Evolutionary conservation across 2,888 invertebrate species (phyloP).

Genomic region (Aporophyla lueneburgensis): DNA sequence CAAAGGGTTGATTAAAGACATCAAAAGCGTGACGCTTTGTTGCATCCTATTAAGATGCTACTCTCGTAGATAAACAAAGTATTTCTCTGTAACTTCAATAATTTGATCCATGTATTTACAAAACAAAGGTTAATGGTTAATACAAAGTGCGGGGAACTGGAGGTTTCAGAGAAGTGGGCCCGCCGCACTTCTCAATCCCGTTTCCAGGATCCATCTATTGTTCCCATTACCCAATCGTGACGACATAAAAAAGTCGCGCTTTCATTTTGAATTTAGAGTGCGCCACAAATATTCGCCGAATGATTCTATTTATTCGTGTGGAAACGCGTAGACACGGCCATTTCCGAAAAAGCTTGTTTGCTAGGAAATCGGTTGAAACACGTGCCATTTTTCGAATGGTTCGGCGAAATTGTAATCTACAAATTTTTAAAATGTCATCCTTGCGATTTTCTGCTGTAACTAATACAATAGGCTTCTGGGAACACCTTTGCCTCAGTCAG

Average conservation of each 20-base stretch:
- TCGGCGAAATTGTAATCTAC: conserved; percentile 3
- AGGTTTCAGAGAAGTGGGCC: conserved; percentile 21
- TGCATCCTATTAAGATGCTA: conserved; percentile 65
- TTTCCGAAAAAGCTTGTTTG: conserved; percentile 52
- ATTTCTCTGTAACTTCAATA: conserved; percentile 53
- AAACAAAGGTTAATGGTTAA: conserved; percentile 49
- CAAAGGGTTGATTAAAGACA: conserved; percentile 69
- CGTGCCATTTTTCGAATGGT: conserved; percentile 21
- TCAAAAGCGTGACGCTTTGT: conserved; percentile 64
- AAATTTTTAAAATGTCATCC: conserved; percentile 11
- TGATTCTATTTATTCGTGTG: conserved; percentile 51
- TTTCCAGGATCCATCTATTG: conserved; percentile 30
- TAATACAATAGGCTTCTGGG: neutral
- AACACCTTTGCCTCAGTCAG: neutral
- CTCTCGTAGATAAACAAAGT: conserved; percentile 56
- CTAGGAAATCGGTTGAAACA: conserved; percentile 40
- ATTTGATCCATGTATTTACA: conserved; percentile 55
- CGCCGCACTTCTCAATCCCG: conserved; percentile 27
- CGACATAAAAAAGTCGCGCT: conserved; percentile 16
- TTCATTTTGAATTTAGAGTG: conserved; percentile 51
- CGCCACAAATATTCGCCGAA: conserved; percentile 47
- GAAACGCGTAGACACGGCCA: conserved; percentile 46
- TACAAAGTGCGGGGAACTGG: conserved; percentile 30
- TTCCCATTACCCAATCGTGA: conserved; percentile 18
- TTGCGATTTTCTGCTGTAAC: conserved; percentile 4